These are phyloP conservation scores for Doryteuthis pealeii DNA, from an alignment of 1,140 invertebrate species.

Conservation along the genomic window DNA sequence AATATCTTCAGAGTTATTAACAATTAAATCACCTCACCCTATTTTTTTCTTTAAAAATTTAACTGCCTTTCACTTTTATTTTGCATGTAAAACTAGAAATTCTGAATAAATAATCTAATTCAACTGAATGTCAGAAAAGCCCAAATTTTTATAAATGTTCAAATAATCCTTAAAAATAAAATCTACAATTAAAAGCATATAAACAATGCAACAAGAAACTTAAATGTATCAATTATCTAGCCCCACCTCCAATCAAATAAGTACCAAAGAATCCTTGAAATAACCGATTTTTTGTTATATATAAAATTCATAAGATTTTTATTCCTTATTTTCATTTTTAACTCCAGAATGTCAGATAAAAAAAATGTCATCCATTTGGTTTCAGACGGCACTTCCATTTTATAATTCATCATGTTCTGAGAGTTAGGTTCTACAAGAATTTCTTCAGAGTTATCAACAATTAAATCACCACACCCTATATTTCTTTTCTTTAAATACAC, in stretches of 20 bases:
- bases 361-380: conserved; percentile 23
- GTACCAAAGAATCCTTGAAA: not conserved
- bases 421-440: not conserved
- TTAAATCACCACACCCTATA: not conserved
- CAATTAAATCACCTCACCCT: not conserved
- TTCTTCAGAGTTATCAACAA: not conserved
- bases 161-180: not conserved
- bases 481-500: not conserved
- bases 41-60: not conserved
- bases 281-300: not conserved
- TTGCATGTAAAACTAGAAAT: not conserved
- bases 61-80: not conserved
- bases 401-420: conserved; percentile 42
- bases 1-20: not conserved
- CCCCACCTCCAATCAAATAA: not conserved
- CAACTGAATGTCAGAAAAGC: not conserved
- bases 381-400: conserved; percentile 57
- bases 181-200: too few species aligned
- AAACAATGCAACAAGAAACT: too few species aligned
- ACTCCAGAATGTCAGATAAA: conserved; percentile 14
- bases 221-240: not conserved
- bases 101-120: not conserved
- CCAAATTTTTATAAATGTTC: not conserved
- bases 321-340: not conserved
- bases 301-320: not conserved